Evolutionary conservation across 2,797 vertebrate species (phyloP).

Genomic region (Huso huso): DNA sequence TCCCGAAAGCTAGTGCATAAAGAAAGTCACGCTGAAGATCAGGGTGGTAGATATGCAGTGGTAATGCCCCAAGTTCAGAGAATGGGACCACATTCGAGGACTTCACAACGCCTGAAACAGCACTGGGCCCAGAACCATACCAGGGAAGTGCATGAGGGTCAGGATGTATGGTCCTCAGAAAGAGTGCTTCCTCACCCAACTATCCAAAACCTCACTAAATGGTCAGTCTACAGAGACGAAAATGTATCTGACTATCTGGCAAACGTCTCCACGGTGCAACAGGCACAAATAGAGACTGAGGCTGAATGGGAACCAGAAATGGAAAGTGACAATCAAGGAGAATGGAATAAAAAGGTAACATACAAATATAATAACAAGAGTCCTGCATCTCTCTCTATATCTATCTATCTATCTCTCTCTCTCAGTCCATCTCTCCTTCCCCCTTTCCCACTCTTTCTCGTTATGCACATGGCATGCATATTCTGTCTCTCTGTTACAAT

Average conservation of each 20-base stretch:
- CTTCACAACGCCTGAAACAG: conserved; percentile 42
- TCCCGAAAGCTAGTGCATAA: neutral
- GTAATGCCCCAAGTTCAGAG: conserved; percentile 79
- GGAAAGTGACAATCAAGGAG: conserved; percentile 60
- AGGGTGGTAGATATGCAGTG: conserved; percentile 71
- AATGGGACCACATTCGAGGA: conserved; percentile 40
- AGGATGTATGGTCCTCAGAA: conserved; percentile 61
- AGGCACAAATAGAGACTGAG: conserved; percentile 28
- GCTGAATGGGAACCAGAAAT: conserved; percentile 62
- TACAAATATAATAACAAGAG: neutral
- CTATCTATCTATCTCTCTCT: too few relatives aligned
- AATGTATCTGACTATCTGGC: conserved; percentile 52
- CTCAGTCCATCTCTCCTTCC: too few relatives aligned
- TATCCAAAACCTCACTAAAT: conserved; percentile 56
- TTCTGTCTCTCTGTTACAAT: too few relatives aligned
- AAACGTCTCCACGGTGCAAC: conserved; percentile 38
- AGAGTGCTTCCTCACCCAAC: conserved; percentile 60
- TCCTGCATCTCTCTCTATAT: too few relatives aligned
- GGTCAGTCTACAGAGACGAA: conserved; percentile 60
- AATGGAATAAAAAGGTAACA: conserved; percentile 83
- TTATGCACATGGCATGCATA: too few relatives aligned
- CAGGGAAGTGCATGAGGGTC: conserved; percentile 48
- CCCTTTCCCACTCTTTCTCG: too few relatives aligned
- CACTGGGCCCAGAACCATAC: conserved; percentile 61
- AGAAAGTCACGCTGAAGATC: conserved; percentile 37